Conservation (phyloP, 2,797 vertebrate genomes). For the Leptoclinus maculatus region DNA sequence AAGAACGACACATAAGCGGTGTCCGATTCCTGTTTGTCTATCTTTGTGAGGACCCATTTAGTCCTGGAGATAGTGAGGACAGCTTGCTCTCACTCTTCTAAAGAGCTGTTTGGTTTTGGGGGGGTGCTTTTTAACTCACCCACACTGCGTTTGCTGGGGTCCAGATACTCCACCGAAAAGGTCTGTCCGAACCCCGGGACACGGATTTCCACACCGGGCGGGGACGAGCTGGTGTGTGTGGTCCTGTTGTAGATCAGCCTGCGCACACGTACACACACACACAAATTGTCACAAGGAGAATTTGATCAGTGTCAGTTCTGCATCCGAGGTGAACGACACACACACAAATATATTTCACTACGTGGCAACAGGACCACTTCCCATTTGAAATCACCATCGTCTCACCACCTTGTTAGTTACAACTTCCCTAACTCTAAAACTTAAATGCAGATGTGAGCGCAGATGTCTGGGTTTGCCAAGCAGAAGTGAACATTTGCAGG, state of each 20-base stretch:
- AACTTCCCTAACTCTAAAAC: neutral
- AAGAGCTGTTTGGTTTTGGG: neutral
- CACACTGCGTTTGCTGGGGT: conserved; percentile 92
- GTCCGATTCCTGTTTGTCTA: neutral
- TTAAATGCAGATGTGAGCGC: conserved; percentile 12
- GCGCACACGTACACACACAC: neutral
- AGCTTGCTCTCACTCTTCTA: neutral
- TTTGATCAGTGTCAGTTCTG: conserved; percentile 21
- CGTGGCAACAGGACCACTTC: conserved; percentile 11
- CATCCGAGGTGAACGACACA: neutral
- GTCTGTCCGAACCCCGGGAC: conserved; percentile 97
- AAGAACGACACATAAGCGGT: neutral
- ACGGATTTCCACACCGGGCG: conserved; percentile 91
- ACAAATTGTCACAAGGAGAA: neutral
- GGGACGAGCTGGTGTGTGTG: conserved; percentile 85
- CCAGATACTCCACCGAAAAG: conserved; percentile 93
- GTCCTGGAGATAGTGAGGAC: neutral
- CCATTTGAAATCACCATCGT: neutral
- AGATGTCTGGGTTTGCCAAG: neutral
- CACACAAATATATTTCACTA: neutral
- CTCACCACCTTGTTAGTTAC: neutral
- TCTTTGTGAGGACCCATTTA: neutral
- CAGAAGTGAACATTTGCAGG: neutral
- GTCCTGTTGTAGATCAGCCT: conserved; percentile 94
- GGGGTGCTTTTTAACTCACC: conserved; percentile 85